A percentile compares a stretch with the other conserved stretches of the same genome.
Evolutionary conservation across 2,888 invertebrate species (phyloP).

Genomic region (Elegia similella): DNA sequence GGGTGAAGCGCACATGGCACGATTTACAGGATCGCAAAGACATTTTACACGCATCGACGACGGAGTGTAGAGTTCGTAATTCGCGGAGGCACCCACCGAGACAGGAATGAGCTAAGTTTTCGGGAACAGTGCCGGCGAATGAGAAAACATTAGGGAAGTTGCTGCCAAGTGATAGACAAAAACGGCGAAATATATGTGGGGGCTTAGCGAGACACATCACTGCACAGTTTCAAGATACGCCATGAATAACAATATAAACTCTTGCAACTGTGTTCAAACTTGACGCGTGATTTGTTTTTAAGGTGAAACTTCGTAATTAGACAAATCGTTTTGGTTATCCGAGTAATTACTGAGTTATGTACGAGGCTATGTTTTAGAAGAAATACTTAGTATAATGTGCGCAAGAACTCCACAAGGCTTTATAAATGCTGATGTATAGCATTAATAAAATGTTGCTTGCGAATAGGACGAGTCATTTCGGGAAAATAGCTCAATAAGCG

Average conservation of each 20-base stretch:
- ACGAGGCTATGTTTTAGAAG: neutral
- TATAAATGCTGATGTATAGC: constrained; percentile 26
- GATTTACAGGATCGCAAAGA: constrained; percentile 65
- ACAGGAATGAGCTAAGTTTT: constrained; percentile 73
- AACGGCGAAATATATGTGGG: constrained; percentile 62
- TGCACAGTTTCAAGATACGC: constrained; percentile 56
- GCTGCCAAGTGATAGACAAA: constrained; percentile 67
- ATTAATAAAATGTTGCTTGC: constrained; percentile 27
- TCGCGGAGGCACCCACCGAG: constrained; percentile 62
- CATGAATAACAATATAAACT: constrained; percentile 63
- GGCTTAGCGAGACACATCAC: constrained; percentile 61
- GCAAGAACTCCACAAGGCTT: constrained; percentile 16
- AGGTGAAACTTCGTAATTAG: constrained; percentile 42
- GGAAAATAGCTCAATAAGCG: constrained; percentile 61
- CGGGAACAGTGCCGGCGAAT: constrained; percentile 62
- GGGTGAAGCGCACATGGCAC: constrained; percentile 50
- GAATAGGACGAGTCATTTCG: constrained; percentile 37
- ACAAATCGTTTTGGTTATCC: constrained; percentile 41
- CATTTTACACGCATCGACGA: constrained; percentile 75
- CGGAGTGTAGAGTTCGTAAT: constrained; percentile 68
- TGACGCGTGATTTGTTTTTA: constrained; percentile 44
- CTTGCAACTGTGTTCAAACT: constrained; percentile 45
- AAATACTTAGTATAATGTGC: neutral
- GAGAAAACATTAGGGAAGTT: constrained; percentile 75
- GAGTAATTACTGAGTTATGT: constrained; percentile 36